Conservation (phyloP, 2,113 vertebrate genomes). For the Ictalurus punctatus region DNA sequence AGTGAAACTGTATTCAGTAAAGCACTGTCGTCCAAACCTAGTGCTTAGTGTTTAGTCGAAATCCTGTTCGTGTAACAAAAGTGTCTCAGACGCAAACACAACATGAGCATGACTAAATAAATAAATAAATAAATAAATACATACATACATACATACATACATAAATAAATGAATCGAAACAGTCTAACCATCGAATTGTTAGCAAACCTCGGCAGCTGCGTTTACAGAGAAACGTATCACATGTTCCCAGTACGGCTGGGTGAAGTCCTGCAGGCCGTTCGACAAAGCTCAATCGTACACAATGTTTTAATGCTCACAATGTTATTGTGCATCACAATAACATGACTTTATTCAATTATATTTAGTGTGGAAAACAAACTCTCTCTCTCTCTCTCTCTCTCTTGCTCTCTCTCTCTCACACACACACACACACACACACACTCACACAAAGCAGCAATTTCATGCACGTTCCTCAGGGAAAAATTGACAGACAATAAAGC, state of each 20-base stretch:
- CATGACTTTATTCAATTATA: not conserved
- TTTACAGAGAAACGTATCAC: not conserved
- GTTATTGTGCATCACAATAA: not conserved
- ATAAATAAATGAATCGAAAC: not conserved
- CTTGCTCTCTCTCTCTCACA: not conserved
- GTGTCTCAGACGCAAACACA: not conserved
- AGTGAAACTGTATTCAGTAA: not conserved
- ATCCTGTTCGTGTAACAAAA: not conserved
- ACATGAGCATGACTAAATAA: not conserved
- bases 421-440: not conserved
- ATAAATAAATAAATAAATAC: not conserved
- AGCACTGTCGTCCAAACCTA: not conserved
- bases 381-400: not conserved
- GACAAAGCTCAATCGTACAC: not conserved
- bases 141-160: conserved; percentile 20
- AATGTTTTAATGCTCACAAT: not conserved
- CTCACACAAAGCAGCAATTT: conserved; percentile 21
- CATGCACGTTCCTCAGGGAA: conserved; percentile 21
- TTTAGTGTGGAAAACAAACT: not conserved
- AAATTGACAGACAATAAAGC: conserved; percentile 41
- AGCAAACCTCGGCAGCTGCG: conserved; percentile 20
- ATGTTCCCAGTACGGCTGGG: not conserved
- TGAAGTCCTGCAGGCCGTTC: not conserved
- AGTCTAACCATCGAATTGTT: not conserved
- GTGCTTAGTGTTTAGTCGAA: not conserved